Percentiles rank a stretch among this genome's conserved stretches.
Evolutionary conservation across 2,888 invertebrate genomes (phyloP).

Genomic region (Acrobasis suavella): DNA sequence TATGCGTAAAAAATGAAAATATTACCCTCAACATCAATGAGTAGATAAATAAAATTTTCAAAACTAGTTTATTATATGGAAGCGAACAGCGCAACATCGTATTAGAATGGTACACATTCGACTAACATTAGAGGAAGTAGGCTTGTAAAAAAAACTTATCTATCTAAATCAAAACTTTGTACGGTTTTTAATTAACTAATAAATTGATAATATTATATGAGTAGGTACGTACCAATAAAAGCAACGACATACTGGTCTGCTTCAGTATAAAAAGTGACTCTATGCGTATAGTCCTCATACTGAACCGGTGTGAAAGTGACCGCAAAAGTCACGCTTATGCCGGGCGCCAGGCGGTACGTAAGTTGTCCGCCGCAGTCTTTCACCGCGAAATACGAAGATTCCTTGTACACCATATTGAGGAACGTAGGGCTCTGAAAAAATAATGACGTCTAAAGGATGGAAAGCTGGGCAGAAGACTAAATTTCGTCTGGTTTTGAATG

Average conservation of each 20-base stretch:
- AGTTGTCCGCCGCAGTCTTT: conserved; percentile 66
- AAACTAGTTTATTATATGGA: no score
- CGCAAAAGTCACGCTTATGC: conserved; percentile 84
- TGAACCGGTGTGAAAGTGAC: conserved; percentile 84
- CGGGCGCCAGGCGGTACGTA: conserved; percentile 85
- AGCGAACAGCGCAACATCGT: no score
- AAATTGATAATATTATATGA: neutral
- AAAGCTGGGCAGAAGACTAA: no score
- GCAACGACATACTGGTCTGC: conserved; percentile 79
- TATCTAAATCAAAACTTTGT: no score
- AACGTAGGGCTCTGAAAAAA: conserved; percentile 71
- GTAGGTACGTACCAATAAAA: conserved; percentile 80
- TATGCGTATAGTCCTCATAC: conserved; percentile 79
- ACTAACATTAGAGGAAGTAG: no score
- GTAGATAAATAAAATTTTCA: no score
- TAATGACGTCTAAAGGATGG: neutral
- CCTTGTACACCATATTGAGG: conserved; percentile 72
- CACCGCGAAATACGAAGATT: conserved; percentile 77
- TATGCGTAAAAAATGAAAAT: no score
- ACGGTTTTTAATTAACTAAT: no score
- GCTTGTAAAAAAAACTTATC: no score
- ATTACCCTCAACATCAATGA: no score
- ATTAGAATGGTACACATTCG: no score
- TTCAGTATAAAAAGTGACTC: conserved; percentile 79
- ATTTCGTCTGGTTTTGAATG: neutral